Evolutionary conservation across 2,113 vertebrate genomes (phyloP).

Genomic region (Vimba vimba): DNA sequence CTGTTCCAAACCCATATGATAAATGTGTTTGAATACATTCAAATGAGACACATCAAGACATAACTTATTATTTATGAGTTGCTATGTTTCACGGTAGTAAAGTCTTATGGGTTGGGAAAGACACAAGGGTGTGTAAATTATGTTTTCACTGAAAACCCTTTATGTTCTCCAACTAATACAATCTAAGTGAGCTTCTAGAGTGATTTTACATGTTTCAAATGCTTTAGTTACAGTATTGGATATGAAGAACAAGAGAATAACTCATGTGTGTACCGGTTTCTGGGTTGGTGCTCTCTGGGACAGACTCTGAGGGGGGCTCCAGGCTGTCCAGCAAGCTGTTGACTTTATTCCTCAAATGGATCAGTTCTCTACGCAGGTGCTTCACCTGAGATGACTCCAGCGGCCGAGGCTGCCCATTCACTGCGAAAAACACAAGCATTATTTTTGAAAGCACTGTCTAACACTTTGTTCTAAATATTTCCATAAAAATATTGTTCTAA

Average conservation of each 20-base stretch:
- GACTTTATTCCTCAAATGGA: constrained; percentile 97
- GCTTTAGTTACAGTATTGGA: background rate
- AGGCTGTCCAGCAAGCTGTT: constrained; percentile 93
- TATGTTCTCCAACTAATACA: background rate
- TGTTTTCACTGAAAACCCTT: background rate
- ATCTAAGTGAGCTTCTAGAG: background rate
- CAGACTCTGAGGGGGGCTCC: constrained; percentile 91
- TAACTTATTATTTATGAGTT: background rate
- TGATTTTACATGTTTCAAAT: background rate
- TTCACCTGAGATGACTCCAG: constrained; percentile 98
- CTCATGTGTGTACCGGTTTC: constrained; percentile 78
- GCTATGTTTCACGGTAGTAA: background rate
- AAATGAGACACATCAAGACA: background rate
- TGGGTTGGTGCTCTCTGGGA: constrained; percentile 79
- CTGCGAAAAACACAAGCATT: constrained; percentile 72
- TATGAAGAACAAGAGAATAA: background rate
- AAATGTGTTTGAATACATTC: background rate
- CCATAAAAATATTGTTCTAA: no score
- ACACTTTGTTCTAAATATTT: background rate
- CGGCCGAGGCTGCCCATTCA: constrained; percentile 95
- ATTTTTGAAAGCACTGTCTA: background rate
- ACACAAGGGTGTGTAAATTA: background rate
- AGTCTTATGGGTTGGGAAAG: background rate
- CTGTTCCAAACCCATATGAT: background rate
- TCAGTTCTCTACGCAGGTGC: constrained; percentile 93